These are phyloP conservation scores for Zygothrica quintamaculata DNA, from an alignment of 2,888 invertebrate species.

Conservation along the genomic window DNA sequence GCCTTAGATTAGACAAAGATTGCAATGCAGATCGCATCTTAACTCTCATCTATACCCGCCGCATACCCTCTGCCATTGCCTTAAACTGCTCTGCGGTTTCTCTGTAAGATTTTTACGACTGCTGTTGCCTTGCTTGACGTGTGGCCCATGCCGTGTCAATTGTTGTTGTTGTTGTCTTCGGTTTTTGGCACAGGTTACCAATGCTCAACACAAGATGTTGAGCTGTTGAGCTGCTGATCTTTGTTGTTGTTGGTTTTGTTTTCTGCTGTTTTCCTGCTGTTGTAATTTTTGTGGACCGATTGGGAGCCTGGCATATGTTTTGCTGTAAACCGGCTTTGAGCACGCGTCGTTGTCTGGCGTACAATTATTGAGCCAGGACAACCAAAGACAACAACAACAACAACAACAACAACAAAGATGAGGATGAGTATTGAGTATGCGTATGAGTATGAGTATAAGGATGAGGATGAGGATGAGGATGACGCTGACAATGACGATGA, in stretches of 20 bases:
- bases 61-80: not conserved
- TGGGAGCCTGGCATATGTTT: conserved; percentile 70
- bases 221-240: conserved; percentile 9
- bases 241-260: conserved; percentile 3
- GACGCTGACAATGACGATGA: conserved; percentile 31
- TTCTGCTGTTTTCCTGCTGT: conserved; percentile 38
- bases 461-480: conserved; percentile 7
- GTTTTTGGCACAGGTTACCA: conserved; percentile 5
- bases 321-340: conserved; percentile 73
- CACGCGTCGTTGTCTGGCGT: conserved; percentile 77
- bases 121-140: conserved; percentile 65
- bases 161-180: conserved; percentile 26
- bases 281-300: conserved; percentile 65
- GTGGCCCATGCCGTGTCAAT: conserved; percentile 76
- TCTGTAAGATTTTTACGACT: conserved; percentile 71
- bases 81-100: conserved; percentile 60
- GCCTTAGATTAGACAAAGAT: conserved; percentile 71
- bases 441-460: not conserved
- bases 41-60: conserved; percentile 7
- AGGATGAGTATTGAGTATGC: no score
- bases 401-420: not conserved
- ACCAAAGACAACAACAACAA: conserved; percentile 63
- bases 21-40: conserved; percentile 50
- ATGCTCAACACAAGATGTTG: conserved; percentile 11
- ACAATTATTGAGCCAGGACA: conserved; percentile 74